These are phyloP conservation scores for Natrix natrix DNA, from an alignment of 2,797 vertebrate species.

Conservation along the genomic window DNA sequence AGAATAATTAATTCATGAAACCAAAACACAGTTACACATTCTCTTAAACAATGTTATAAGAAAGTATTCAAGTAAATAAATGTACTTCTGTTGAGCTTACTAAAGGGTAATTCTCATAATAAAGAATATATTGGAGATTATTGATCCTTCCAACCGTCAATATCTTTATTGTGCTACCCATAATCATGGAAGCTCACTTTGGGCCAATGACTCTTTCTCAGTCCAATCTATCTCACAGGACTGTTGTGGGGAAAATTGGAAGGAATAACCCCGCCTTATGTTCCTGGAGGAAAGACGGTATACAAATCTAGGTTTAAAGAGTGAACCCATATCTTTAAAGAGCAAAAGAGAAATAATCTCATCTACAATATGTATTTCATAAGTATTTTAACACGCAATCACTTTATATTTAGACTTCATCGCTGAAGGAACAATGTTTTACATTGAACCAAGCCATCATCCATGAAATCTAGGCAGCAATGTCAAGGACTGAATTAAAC, in stretches of 20 bases:
- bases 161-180: neutral
- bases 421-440: neutral
- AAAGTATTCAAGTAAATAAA: neutral
- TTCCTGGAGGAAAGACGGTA: neutral
- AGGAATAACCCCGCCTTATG: neutral
- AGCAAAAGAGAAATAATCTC: neutral
- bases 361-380: neutral
- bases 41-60: neutral
- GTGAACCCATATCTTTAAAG: neutral
- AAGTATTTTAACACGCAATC: neutral
- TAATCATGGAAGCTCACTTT: neutral
- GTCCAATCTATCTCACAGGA: neutral
- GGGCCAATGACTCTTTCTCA: neutral
- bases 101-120: neutral
- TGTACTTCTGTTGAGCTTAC: conserved; percentile 16
- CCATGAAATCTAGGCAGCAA: neutral
- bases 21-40: conserved; percentile 28
- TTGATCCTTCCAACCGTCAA: neutral
- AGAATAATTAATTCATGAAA: conserved; percentile 8
- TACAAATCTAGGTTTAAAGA: neutral
- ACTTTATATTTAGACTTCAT: neutral
- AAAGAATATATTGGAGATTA: neutral
- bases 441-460: neutral
- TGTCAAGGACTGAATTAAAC: neutral
- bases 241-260: neutral